phyloP scores from a whole-genome alignment of 2,113 vertebrate genomes.

The Circaetus gallicus region DNA sequence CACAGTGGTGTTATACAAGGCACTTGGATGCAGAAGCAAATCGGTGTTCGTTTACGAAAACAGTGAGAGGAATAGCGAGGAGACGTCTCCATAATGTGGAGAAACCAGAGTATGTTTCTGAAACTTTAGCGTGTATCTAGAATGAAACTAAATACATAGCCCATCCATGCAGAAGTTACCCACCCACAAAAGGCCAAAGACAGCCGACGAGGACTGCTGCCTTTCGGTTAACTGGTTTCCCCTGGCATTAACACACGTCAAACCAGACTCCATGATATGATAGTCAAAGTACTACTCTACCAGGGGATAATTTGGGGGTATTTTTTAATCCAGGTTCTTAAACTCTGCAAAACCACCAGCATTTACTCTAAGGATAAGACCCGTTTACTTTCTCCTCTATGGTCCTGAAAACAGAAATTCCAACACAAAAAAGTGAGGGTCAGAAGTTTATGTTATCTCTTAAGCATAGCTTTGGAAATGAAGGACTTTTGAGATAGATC shows the following conservation, averaged over 20 bases:
- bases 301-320: not conserved
- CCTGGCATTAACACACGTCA: not conserved
- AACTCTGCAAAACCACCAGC: not conserved
- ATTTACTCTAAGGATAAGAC: no score
- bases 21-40: not conserved
- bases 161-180: not conserved
- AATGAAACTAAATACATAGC: not conserved
- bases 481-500: not conserved
- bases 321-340: not conserved
- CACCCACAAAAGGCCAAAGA: not conserved
- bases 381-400: not conserved
- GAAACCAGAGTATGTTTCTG: not conserved
- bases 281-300: not conserved
- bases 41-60: not conserved
- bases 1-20: not conserved
- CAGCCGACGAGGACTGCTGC: accelerated
- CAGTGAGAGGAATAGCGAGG: not conserved
- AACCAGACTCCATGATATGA: accelerated
- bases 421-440: not conserved
- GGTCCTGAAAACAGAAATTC: not conserved
- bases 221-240: not conserved
- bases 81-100: not conserved
- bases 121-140: not conserved
- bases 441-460: not conserved
- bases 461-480: not conserved